A percentile compares a stretch with the other conserved stretches of the same genome.
Conservation (phyloP, 2,113 vertebrate species). For the Arvicanthis niloticus region DNA sequence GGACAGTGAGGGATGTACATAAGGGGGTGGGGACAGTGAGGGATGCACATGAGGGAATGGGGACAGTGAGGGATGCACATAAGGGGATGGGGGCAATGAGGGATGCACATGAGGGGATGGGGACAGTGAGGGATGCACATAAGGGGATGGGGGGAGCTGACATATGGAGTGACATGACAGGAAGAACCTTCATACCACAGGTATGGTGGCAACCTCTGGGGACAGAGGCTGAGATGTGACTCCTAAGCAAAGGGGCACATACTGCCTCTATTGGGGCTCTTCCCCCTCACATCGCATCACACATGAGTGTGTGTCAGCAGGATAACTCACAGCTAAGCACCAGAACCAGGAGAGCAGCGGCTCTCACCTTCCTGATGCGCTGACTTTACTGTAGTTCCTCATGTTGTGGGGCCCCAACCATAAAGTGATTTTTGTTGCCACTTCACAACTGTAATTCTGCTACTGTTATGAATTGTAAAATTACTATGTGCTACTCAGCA, state of each 20-base stretch:
- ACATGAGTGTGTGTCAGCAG: constrained; percentile 22
- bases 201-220: not conserved
- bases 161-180: not conserved
- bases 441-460: not conserved
- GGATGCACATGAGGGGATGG: too few species aligned
- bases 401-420: not conserved
- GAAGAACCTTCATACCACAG: not conserved
- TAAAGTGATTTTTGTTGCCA: not conserved
- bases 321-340: constrained; percentile 27
- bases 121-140: not conserved
- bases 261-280: not conserved
- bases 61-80: not conserved
- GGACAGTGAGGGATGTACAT: too few species aligned
- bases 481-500: too few species aligned
- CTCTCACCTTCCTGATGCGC: not conserved
- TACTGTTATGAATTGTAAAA: not conserved
- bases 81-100: not conserved
- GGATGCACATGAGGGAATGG: too few species aligned
- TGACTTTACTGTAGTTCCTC: not conserved
- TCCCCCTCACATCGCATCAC: not conserved
- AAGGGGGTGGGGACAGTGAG: too few species aligned
- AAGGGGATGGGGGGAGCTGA: not conserved
- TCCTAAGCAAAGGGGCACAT: not conserved
- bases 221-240: not conserved
- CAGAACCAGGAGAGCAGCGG: not conserved